Base-by-base conservation (phyloP, 2,888 invertebrate genomes). In the Dicycla oo region DNA sequence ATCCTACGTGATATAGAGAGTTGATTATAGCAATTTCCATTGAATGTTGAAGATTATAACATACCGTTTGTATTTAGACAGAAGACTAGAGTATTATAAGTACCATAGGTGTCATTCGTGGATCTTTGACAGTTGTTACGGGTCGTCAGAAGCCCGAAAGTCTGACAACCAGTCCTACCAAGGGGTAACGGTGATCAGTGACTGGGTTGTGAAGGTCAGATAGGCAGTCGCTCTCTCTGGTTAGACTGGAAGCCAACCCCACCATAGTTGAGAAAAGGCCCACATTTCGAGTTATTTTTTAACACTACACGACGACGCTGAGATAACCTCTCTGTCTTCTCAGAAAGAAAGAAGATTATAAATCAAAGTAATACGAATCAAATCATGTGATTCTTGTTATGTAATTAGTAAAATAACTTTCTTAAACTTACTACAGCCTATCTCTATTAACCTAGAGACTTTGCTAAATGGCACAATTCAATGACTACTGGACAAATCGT, bases 401-500 rank as follows among this genome's bases (percentile, higher is more conserved):
- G 30, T 34, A 60, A n/a, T 7, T 53, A 11, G 40, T 49, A 18
- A 49, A 49, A 40, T 0, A 45, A 43, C 43, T 26, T 51, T 34
- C 7, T 6, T 11, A 18, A 30, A 64, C 26, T 51, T 66, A 30
- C 38, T 51, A 45, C 11, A 49, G 47, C 67, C 34, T 34, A 54
- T 26, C 18, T 47, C 1, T 51, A 54, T 67, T 72, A 73, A 75
- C 71, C 73, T 74, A 77, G 78, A 61, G 26, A 80, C 60, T 57
- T 62, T 57, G 60, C 82, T 80, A 83, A 88, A 87, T 81, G 73
- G 82, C 71, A 80, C 83, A 84, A 89, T 88, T 76, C 78, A 72
- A 78, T 70, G 73, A 64, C 53, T 49, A 65, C 80, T 78, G 82
- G 71, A 88, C 83, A 84, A 86, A 87, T 83, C 86, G 87, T 89